These are phyloP conservation scores for Lagorchestes hirsutus DNA, from an alignment of 2,797 vertebrate species.

Conservation along the genomic window DNA sequence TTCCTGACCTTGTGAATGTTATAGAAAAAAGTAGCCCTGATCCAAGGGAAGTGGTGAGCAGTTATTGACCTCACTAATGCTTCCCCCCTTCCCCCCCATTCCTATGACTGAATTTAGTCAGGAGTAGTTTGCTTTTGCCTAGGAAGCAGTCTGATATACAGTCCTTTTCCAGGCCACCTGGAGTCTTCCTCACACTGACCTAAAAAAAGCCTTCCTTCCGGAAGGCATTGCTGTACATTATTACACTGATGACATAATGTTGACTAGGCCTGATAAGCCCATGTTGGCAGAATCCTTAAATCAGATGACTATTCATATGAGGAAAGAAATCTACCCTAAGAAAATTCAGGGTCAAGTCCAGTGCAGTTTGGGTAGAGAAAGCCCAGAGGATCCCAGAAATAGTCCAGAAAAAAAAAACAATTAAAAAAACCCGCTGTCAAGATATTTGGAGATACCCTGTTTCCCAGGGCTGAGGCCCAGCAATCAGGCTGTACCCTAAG, in stretches of 20 bases:
- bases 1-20: background rate
- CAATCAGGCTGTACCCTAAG: too few species aligned
- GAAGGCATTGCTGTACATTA: background rate
- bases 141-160: background rate
- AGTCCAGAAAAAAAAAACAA: background rate
- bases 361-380: background rate
- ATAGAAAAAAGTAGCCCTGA: background rate
- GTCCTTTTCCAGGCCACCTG: background rate
- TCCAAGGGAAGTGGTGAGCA: background rate
- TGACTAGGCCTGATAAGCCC: background rate
- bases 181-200: background rate
- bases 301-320: background rate
- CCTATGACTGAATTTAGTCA: background rate
- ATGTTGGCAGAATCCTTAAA: too few species aligned
- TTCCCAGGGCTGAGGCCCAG: too few species aligned
- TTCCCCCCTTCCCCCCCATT: accelerated
- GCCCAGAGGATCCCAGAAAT: background rate
- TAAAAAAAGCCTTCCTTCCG: background rate
- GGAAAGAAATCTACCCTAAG: background rate
- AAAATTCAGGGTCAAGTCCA: background rate
- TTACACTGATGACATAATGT: background rate
- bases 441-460: background rate
- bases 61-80: background rate
- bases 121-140: background rate
- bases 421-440: too few species aligned